Evolutionary conservation across 2,113 vertebrate species (phyloP).

Genomic region (Lonchura striata): DNA sequence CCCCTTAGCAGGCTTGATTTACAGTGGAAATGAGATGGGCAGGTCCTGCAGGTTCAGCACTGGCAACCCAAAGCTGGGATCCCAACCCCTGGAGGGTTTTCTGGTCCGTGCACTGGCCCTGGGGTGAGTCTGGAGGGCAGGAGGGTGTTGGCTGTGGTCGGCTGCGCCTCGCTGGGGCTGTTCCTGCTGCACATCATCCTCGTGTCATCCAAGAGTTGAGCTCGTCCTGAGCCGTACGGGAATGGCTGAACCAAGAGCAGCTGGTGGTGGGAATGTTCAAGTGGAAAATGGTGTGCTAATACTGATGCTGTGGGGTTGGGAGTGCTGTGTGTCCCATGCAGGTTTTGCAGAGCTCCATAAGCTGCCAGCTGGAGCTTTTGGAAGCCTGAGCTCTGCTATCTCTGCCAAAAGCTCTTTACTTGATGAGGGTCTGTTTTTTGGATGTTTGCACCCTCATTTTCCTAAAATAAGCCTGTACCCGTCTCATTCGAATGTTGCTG

Average conservation of each 20-base stretch:
- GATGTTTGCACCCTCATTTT: background rate
- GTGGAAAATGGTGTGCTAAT: background rate
- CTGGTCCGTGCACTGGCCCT: background rate
- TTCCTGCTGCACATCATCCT: background rate
- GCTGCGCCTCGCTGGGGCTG: background rate
- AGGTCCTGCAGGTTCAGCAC: background rate
- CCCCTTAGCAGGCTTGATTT: background rate
- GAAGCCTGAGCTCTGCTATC: background rate
- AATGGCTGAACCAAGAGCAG: background rate
- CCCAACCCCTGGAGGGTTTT: background rate
- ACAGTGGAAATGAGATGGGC: background rate
- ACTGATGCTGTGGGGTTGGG: background rate
- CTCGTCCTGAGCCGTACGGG: accelerated
- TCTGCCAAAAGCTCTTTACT: background rate
- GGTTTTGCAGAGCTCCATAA: background rate
- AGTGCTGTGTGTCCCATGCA: accelerated
- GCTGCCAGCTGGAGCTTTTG: background rate
- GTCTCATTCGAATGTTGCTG: accelerated
- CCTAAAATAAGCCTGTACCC: background rate
- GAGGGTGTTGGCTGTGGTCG: background rate
- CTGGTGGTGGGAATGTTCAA: background rate
- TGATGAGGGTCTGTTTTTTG: background rate
- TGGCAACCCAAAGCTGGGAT: background rate
- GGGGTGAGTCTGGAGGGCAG: background rate
- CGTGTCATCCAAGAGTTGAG: accelerated